A percentile compares a stretch with the other conserved stretches of the same genome.
phyloP scores from a whole-genome alignment of 2,797 vertebrate genomes.

The Phalanger gymnotis region DNA sequence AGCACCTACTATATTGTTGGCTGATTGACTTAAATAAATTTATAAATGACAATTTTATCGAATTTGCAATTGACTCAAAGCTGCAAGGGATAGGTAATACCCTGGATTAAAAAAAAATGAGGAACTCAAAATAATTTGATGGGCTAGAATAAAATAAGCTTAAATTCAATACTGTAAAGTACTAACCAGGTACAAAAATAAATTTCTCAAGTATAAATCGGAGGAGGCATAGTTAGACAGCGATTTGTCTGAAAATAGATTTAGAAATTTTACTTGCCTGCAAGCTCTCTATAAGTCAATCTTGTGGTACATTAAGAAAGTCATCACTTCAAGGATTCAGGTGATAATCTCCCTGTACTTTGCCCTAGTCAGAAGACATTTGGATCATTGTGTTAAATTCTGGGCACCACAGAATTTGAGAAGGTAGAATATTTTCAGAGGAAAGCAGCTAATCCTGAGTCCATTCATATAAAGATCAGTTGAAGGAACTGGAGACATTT shows the following conservation, averaged over 20 bases:
- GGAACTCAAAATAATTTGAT: not conserved
- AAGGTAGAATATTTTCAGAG: not conserved
- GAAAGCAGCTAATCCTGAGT: not conserved
- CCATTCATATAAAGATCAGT: not conserved
- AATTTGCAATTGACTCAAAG: not conserved
- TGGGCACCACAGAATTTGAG: not conserved
- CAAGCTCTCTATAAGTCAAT: not conserved
- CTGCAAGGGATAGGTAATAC: not conserved
- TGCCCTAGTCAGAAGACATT: not conserved
- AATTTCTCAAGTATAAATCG: not conserved
- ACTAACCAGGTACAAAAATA: not conserved
- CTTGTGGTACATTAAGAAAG: not conserved
- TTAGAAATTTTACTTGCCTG: not conserved
- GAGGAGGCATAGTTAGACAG: not conserved
- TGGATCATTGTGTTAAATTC: not conserved
- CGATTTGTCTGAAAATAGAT: not conserved
- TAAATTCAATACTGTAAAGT: not conserved
- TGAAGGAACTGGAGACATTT: not conserved
- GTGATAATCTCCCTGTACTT: not conserved
- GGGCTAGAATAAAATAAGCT: not conserved
- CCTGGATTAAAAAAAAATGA: not conserved
- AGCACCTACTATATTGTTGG: no score
- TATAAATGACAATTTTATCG: not conserved
- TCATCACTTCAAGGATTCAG: not conserved
- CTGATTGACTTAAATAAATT: not conserved